Conservation (phyloP, 2,888 invertebrate genomes). For the Mimas tiliae region DNA sequence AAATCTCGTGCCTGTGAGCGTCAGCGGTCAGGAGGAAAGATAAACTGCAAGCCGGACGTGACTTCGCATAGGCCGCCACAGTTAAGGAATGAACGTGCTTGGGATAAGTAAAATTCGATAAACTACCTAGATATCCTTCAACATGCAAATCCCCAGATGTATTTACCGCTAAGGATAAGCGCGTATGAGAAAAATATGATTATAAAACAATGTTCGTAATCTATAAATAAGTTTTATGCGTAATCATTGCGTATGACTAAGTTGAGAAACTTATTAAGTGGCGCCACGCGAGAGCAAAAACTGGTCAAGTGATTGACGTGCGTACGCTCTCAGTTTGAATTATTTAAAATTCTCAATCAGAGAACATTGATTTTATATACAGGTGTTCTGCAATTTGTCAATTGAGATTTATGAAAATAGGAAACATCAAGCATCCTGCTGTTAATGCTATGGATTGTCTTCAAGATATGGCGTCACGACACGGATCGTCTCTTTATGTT, state of each 20-base stretch:
- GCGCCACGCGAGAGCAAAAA: slow-evolving; percentile 57
- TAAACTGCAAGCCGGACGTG: slow-evolving; percentile 40
- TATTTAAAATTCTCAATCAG: slow-evolving; percentile 54
- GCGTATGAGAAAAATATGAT: slow-evolving; percentile 13
- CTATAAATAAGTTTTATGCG: slow-evolving; percentile 22
- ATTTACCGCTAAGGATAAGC: slow-evolving; percentile 29
- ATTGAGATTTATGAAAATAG: slow-evolving; percentile 33
- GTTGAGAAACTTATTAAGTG: slow-evolving; percentile 49
- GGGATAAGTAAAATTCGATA: slow-evolving; percentile 37
- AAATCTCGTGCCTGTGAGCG: slow-evolving; percentile 33
- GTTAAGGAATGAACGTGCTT: slow-evolving; percentile 42
- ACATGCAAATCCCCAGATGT: slow-evolving; percentile 30
- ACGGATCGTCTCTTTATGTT: slow-evolving; percentile 8
- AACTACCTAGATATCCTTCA: slow-evolving; percentile 39
- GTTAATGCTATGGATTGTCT: slow-evolving; percentile 31
- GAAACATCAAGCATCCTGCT: background rate
- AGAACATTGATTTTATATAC: slow-evolving; percentile 44
- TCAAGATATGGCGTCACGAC: slow-evolving; percentile 1
- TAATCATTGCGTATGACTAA: slow-evolving; percentile 34
- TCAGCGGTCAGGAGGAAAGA: slow-evolving; percentile 40
- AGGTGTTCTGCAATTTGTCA: slow-evolving; percentile 46
- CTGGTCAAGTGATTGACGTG: slow-evolving; percentile 54
- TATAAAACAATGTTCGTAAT: slow-evolving; percentile 10
- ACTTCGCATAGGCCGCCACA: slow-evolving; percentile 38
- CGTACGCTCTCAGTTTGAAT: slow-evolving; percentile 41